phyloP scores from a whole-genome alignment of 2,113 vertebrate genomes.

The Lathamus discolor region DNA sequence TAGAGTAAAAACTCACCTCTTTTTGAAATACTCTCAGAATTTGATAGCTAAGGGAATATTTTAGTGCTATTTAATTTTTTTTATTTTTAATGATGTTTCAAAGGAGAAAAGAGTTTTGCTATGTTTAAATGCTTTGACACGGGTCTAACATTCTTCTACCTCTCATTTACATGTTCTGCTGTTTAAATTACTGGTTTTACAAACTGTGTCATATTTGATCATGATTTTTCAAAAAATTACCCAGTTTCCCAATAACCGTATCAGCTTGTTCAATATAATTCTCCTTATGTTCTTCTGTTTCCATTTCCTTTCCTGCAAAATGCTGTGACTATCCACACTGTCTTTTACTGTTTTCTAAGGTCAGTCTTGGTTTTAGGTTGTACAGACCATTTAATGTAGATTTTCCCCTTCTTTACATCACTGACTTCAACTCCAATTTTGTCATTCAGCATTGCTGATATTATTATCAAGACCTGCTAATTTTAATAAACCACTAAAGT shows the following conservation, averaged over 20 bases:
- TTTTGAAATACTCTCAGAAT: background rate
- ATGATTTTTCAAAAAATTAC: rapidly evolving
- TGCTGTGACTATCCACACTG: background rate
- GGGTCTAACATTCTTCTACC: background rate
- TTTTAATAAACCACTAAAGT: background rate
- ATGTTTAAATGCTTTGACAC: background rate
- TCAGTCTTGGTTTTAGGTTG: background rate
- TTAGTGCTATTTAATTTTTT: background rate
- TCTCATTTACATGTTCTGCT: background rate
- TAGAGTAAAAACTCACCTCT: background rate
- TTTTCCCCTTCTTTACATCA: background rate
- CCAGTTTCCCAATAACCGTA: background rate
- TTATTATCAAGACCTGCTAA: background rate
- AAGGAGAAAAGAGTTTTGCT: background rate
- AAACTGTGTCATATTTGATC: background rate
- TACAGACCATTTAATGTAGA: background rate
- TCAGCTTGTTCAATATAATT: background rate
- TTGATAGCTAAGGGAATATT: background rate
- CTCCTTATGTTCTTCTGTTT: background rate
- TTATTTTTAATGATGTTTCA: background rate
- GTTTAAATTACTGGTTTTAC: background rate
- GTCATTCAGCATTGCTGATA: background rate
- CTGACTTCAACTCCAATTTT: background rate
- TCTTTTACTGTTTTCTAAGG: background rate
- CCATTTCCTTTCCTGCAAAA: background rate